Base-by-base conservation (phyloP, 2,888 invertebrate genomes). In the Keiferia lycopersicella region DNA sequence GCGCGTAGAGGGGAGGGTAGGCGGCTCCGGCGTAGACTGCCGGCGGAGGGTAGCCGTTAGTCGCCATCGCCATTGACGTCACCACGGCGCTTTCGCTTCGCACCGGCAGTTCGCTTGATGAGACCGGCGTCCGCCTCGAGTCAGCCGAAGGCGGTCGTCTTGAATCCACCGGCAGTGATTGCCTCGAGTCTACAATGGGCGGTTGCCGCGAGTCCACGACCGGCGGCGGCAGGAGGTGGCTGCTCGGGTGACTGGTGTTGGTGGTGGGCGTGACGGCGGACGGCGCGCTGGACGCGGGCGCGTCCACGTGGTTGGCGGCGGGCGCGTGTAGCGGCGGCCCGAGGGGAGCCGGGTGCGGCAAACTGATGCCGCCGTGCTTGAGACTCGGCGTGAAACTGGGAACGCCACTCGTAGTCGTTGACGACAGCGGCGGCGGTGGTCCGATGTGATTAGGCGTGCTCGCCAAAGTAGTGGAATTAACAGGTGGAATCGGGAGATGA, bases 1-100 rank as follows among this genome's bases (percentile, higher is more conserved):
- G 96, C 14, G 96, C 95, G 80, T 97, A 97, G 68, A 97, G 91
- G 48, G 95, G 94, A 68, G 95, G 94, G 69, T 88, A 89, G 48
- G 85, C 76, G 48, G 82, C 80, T n/a, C 84, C 86, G 64, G 95
- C 94, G 81, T 96, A 96, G 0, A 96, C 79, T 34, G 96, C 94
- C 74, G 96, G 96, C 68, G 96, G 93, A 39, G 90, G 90, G 72
- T 84, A 91, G 48, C 91, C 88, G 65, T 85, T 93, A 69, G 94
- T 92, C 66, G 95, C 93, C 75, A 95, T 94, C 66, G 95, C 93
- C 75, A 95, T 94, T 1, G 95, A 95, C 11, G 96, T 94, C 87
- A 88, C 79, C 67, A 82, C 74, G 70, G 87, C 77, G 74, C 85
- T 79, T 73, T 85, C 87, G 65, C 86, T 82, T 69, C 88, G 80